phyloP scores from a whole-genome alignment of 2,888 invertebrate genomes.

The Actias luna region DNA sequence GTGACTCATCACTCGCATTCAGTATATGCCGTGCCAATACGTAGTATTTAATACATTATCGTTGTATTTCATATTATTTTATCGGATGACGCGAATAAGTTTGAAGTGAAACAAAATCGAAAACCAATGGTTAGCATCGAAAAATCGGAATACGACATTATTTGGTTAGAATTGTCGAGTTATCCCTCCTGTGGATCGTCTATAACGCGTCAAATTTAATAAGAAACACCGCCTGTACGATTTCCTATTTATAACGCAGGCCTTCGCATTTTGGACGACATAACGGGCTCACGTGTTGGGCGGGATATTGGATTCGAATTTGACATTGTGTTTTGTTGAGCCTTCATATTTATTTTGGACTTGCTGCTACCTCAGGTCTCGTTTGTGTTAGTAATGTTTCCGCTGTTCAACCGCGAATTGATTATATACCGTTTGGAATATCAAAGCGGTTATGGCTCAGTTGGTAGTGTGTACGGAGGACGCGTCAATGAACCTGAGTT shows the following conservation, averaged over 20 bases:
- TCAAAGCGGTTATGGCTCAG: too few species aligned
- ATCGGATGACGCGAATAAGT: background rate
- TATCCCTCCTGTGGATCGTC: conserved; percentile 12
- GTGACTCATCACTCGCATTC: too few species aligned
- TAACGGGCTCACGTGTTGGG: conserved; percentile 6
- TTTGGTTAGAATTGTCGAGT: conserved; percentile 19
- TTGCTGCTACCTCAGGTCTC: background rate
- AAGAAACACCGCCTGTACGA: conserved; percentile 10
- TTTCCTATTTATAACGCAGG: background rate
- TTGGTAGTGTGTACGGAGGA: too few species aligned
- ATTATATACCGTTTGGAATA: background rate
- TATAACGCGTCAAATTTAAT: conserved; percentile 10
- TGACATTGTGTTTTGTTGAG: conserved; percentile 10
- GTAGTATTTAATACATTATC: too few species aligned
- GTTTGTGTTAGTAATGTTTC: background rate
- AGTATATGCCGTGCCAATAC: too few species aligned
- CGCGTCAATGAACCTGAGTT: too few species aligned
- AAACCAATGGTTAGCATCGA: background rate
- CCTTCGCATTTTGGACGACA: background rate
- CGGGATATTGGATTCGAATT: conserved; percentile 10
- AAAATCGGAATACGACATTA: conserved; percentile 16
- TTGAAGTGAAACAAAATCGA: background rate
- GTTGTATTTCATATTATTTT: background rate
- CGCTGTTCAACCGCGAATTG: background rate
- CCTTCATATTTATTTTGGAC: conserved; percentile 10